phyloP scores from a whole-genome alignment of 2,888 invertebrate species.

The Agrotis clavis region DNA sequence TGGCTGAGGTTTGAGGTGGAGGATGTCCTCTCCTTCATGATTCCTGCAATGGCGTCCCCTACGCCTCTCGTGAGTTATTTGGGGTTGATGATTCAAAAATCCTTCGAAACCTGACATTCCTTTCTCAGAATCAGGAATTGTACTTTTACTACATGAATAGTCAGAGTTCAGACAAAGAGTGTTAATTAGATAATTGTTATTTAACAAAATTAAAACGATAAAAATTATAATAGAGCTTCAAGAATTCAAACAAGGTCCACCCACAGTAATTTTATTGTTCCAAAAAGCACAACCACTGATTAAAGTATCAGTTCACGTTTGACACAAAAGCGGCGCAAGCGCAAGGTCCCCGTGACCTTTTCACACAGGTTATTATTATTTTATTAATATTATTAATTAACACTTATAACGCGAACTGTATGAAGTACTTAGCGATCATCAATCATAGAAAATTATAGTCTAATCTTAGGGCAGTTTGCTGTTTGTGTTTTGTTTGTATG shows the following conservation, averaged over 20 bases:
- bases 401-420: slow-evolving; percentile 38
- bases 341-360: slow-evolving; percentile 76
- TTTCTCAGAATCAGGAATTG: too few relatives aligned
- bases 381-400: slow-evolving; percentile 77
- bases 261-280: slow-evolving; percentile 51
- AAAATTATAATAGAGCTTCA: slow-evolving; percentile 19
- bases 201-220: slow-evolving; percentile 6
- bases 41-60: too few relatives aligned
- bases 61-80: too few relatives aligned
- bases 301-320: slow-evolving; percentile 52
- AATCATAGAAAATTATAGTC: slow-evolving; percentile 64
- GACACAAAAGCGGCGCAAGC: slow-evolving; percentile 59
- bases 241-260: slow-evolving; percentile 32
- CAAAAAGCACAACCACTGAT: slow-evolving; percentile 40
- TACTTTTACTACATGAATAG: too few relatives aligned
- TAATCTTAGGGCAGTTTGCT: slow-evolving; percentile 42
- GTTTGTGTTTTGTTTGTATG: slow-evolving; percentile 53
- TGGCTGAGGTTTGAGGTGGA: too few relatives aligned
- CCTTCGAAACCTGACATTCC: too few relatives aligned
- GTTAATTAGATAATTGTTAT: slow-evolving; percentile 1
- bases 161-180: too few relatives aligned
- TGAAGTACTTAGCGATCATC: slow-evolving; percentile 53
- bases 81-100: too few relatives aligned
- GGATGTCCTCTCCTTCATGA: too few relatives aligned
- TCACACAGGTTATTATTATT: slow-evolving; percentile 73